Conservation (phyloP, 2,113 vertebrate genomes). For the Talpa occidentalis region DNA sequence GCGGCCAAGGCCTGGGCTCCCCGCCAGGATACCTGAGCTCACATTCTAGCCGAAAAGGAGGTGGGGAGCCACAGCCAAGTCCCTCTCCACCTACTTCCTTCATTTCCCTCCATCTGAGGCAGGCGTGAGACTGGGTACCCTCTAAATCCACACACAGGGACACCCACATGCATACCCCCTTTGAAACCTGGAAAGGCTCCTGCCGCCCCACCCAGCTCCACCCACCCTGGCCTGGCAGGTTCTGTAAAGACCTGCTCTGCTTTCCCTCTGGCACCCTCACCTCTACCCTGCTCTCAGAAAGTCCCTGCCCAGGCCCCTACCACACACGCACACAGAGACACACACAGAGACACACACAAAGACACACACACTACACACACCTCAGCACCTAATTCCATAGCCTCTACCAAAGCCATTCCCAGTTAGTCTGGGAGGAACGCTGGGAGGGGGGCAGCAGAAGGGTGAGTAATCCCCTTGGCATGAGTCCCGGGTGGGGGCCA, state of each 20-base stretch:
- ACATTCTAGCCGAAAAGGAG: not conserved
- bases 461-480: constrained; percentile 62
- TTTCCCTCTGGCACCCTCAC: constrained; percentile 42
- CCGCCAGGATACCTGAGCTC: constrained; percentile 15
- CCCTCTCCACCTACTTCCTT: not conserved
- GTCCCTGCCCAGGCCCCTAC: not conserved
- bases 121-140: not conserved
- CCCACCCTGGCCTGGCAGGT: constrained; percentile 68
- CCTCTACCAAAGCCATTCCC: not conserved
- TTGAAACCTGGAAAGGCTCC: too few species aligned
- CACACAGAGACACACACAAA: too few species aligned
- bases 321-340: not conserved
- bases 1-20: not conserved
- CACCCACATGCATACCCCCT: not conserved
- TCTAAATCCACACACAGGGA: not conserved
- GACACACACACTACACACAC: too few species aligned
- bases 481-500: constrained; percentile 23
- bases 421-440: not conserved
- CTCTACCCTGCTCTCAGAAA: constrained; percentile 23
- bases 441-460: not conserved
- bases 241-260: constrained; percentile 78
- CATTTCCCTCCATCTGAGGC: not conserved
- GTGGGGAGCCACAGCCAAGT: not conserved
- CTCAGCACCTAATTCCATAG: not conserved
- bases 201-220: constrained; percentile 70